phyloP scores from a whole-genome alignment of 2,888 invertebrate species.

The Limnephilus marmoratus region DNA sequence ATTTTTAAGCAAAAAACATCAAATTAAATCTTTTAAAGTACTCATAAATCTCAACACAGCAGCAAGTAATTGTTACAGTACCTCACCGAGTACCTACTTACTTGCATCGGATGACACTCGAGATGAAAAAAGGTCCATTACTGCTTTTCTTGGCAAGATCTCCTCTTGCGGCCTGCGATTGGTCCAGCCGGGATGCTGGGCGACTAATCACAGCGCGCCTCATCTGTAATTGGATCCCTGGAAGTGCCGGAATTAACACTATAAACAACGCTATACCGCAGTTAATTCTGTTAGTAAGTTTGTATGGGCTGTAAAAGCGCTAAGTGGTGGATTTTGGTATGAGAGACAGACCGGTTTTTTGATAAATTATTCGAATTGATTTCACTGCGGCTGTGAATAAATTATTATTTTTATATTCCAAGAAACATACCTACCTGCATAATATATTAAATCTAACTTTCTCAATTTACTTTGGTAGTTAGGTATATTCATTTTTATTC shows the following conservation, averaged over 20 bases:
- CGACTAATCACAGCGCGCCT: conserved; percentile 40
- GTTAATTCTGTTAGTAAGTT: background rate
- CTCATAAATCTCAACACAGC: background rate
- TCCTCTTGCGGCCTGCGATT: conserved; percentile 27
- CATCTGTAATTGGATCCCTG: conserved; percentile 29
- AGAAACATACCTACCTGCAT: too few species aligned
- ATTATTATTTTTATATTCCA: background rate
- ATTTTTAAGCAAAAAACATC: background rate
- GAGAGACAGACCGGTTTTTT: background rate
- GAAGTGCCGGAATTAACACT: conserved; percentile 28
- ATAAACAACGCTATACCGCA: background rate
- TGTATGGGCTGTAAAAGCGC: background rate
- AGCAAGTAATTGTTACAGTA: background rate
- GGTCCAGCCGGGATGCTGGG: conserved; percentile 49
- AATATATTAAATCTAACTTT: too few species aligned
- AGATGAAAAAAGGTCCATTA: background rate
- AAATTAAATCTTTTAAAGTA: background rate
- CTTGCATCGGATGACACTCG: background rate
- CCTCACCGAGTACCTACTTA: background rate
- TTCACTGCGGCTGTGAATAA: background rate
- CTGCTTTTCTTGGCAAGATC: background rate
- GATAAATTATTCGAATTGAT: background rate
- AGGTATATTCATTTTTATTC: too few species aligned
- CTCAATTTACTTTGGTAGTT: too few species aligned
- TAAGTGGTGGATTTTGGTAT: background rate